Base-by-base conservation (phyloP, 35 echinoderm and acorn worm genomes). In the Heliocidaris erythrogramma region DNA sequence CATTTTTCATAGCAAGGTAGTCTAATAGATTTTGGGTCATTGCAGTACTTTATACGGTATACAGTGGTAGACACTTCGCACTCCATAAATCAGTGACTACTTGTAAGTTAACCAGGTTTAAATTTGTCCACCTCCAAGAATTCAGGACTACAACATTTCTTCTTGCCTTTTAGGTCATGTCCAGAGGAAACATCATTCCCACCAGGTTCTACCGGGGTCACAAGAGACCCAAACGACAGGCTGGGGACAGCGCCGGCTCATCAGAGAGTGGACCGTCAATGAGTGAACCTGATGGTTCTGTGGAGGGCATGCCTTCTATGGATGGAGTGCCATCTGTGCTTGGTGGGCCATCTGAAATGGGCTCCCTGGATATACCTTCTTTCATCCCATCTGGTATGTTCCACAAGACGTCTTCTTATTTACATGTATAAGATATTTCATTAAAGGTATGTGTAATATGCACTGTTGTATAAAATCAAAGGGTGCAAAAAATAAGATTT, bases 101-200 rank as follows among this genome's bases (percentile, higher is more conserved):
- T 7, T 56, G 10, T 56, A 56, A 10, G 2, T 56, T 12, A 56
- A 56, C 1, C 10, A 14, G 52, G 10, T 56, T 56, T 11, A 11
- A 56, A 56, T 56, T 56, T 56, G 8, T 12, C 52, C 52, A 42
- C 52, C 9, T 56, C 2, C 13, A 10, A 56, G 52, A 11, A 56
- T 56, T 56, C 9, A 56, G 10, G 8, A 11, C n/a, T n/a, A 42
- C n/a, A n/a, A n/a, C 13, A 11, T 14, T 13, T 56, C 52, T 14
- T 6, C 27, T 78, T 78, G 65, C 21, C n/a, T 78, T 78, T 78
- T 78, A 97, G 96, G 92, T 97, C 21, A 97, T 97, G 96, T 95
- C 96, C 4, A 92, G 96, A 50, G 96, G 96, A 16, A 97, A 97
- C 47, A 95, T 97, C 27, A 92, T 92, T 30, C 5, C 91, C 47